Percentiles rank a stretch among this genome's conserved stretches.
Conservation (phyloP, 2,888 invertebrate genomes). For the Sialis fuliginosa region DNA sequence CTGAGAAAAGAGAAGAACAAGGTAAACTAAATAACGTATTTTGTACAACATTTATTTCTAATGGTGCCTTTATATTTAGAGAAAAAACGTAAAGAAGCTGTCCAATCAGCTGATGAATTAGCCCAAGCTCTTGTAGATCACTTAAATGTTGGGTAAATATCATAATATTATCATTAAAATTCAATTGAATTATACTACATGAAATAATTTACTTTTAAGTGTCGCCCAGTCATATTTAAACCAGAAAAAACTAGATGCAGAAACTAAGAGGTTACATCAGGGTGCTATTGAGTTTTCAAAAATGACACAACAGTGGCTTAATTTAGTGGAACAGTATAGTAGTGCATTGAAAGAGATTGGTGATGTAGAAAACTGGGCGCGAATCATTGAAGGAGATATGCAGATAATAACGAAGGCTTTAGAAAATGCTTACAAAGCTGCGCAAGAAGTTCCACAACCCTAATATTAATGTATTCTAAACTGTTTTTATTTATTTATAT, state of each 20-base stretch:
- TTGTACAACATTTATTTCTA: constrained; percentile 2
- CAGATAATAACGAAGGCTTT: constrained; percentile 78
- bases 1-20: constrained; percentile 62
- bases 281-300: constrained; percentile 91
- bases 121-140: constrained; percentile 92
- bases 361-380: constrained; percentile 97
- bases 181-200: not conserved
- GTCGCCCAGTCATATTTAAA: constrained; percentile 97
- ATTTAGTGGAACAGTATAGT: constrained; percentile 73
- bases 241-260: constrained; percentile 92
- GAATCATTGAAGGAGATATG: constrained; percentile 93
- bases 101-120: constrained; percentile 78
- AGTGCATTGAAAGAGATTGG: constrained; percentile 88
- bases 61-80: constrained; percentile 35
- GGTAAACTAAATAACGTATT: constrained; percentile 29
- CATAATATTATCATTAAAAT: constrained; percentile 5
- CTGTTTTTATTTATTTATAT: not conserved
- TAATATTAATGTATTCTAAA: not conserved
- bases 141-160: constrained; percentile 81
- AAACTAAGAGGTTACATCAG: constrained; percentile 87
- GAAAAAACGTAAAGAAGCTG: constrained; percentile 81
- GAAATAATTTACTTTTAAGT: constrained; percentile 25
- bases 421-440: constrained; percentile 80
- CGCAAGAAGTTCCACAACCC: constrained; percentile 22
- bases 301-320: constrained; percentile 95